Evolutionary conservation across 2,888 invertebrate species (phyloP).

Genomic region (Agonopterix alstromeriana): DNA sequence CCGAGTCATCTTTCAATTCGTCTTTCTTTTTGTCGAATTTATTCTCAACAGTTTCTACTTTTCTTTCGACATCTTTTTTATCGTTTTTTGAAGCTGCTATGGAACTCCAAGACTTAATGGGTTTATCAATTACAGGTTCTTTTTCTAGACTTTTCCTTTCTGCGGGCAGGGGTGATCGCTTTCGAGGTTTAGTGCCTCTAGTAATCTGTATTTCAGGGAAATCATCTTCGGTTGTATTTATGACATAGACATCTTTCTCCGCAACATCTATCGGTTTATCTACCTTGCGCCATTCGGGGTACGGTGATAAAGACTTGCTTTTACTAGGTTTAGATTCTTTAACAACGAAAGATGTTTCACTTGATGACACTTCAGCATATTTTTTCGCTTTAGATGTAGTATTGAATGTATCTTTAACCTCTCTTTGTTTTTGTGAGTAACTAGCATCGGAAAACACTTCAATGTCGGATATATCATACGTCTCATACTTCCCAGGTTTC

Average conservation of each 20-base stretch:
- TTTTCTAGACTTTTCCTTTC: conserved; percentile 25
- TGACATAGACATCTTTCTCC: conserved; percentile 62
- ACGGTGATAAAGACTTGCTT: conserved; percentile 50
- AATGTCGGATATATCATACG: conserved; percentile 12
- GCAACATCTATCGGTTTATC: conserved; percentile 38
- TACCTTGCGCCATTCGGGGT: conserved; percentile 37
- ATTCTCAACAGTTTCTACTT: background rate
- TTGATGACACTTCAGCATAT: conserved; percentile 15
- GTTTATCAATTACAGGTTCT: conserved; percentile 34
- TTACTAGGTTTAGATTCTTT: conserved; percentile 47
- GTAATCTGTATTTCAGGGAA: conserved; percentile 69
- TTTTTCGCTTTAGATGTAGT: conserved; percentile 13
- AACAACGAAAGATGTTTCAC: conserved; percentile 19
- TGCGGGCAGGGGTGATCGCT: conserved; percentile 47
- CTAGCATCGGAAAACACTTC: conserved; percentile 19
- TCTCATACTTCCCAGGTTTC: conserved; percentile 17
- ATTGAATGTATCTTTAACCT: conserved; percentile 15
- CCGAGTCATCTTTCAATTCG: conserved; percentile 9
- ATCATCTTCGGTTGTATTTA: conserved; percentile 61
- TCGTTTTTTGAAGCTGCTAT: conserved; percentile 44
- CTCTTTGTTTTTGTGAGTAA: conserved; percentile 13
- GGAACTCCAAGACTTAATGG: conserved; percentile 59
- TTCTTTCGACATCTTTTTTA: conserved; percentile 8
- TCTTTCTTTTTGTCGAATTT: conserved; percentile 7
- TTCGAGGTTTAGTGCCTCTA: conserved; percentile 45